Evolutionary conservation across 2,797 vertebrate species (phyloP).

Genomic region (Champsocephalus esox): DNA sequence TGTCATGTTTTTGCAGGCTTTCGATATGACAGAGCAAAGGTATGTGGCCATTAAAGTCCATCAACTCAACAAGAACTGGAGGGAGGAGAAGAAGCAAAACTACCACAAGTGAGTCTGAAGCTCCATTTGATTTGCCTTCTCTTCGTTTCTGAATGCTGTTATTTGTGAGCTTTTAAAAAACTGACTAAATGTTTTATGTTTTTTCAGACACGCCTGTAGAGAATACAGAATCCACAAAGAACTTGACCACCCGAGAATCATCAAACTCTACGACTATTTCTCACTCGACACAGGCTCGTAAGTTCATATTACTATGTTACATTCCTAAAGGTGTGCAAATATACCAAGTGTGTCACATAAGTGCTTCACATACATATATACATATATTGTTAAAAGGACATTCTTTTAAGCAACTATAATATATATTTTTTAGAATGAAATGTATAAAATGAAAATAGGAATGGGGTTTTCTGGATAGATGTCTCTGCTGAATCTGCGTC

Average conservation of each 20-base stretch:
- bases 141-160: neutral
- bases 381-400: neutral
- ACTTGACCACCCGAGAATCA: slow-evolving; percentile 96
- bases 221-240: slow-evolving; percentile 99
- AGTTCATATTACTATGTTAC: slow-evolving; percentile 74
- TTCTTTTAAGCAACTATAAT: neutral
- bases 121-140: neutral
- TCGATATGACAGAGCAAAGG: slow-evolving; percentile 98
- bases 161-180: slow-evolving; percentile 5
- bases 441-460: neutral
- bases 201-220: slow-evolving; percentile 93
- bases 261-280: slow-evolving; percentile 97
- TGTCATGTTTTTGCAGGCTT: slow-evolving; percentile 85
- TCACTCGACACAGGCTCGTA: slow-evolving; percentile 97
- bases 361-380: neutral
- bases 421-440: neutral
- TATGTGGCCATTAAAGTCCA: slow-evolving; percentile 99
- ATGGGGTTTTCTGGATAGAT: neutral
- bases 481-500: neutral
- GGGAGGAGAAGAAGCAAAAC: slow-evolving; percentile 99
- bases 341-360: neutral
- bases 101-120: slow-evolving; percentile 92
- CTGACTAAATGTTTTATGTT: neutral
- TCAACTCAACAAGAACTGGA: slow-evolving; percentile 99
- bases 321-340: neutral